phyloP scores from a whole-genome alignment of 2,888 invertebrate species.

The Athalia rosae region DNA sequence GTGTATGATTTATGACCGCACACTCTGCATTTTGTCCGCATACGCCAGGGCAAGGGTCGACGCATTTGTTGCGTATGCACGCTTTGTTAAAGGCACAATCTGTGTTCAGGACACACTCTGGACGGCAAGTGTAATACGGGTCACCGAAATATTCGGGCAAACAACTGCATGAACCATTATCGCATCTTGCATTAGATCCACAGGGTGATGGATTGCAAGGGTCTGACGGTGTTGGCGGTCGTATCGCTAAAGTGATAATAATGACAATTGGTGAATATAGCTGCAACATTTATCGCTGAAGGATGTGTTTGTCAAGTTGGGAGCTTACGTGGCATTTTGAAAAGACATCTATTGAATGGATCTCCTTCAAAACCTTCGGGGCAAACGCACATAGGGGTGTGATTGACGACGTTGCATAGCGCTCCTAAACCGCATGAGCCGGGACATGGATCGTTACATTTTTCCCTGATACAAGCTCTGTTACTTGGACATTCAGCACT shows the following conservation, averaged over 20 bases:
- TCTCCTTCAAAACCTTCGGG: slow-evolving; percentile 74
- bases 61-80: slow-evolving; percentile 87
- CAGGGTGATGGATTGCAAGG: slow-evolving; percentile 84
- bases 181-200: slow-evolving; percentile 84
- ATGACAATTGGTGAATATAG: too few species aligned
- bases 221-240: slow-evolving; percentile 69
- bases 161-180: slow-evolving; percentile 70
- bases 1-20: slow-evolving; percentile 83
- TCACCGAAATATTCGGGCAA: slow-evolving; percentile 71
- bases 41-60: slow-evolving; percentile 86
- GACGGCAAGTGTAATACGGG: slow-evolving; percentile 81
- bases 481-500: slow-evolving; percentile 74
- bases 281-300: not conserved
- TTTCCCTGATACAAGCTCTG: slow-evolving; percentile 74
- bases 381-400: slow-evolving; percentile 75
- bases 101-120: slow-evolving; percentile 87
- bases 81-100: slow-evolving; percentile 86
- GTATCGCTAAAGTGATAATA: slow-evolving; percentile 47
- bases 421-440: slow-evolving; percentile 74
- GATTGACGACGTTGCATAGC: slow-evolving; percentile 74
- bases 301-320: slow-evolving; percentile 17
- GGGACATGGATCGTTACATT: slow-evolving; percentile 75
- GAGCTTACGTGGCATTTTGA: slow-evolving; percentile 54
- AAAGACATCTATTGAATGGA: slow-evolving; percentile 73
- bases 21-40: slow-evolving; percentile 87